phyloP scores from a whole-genome alignment of 2,888 invertebrate species.

The Adineta ricciae region DNA sequence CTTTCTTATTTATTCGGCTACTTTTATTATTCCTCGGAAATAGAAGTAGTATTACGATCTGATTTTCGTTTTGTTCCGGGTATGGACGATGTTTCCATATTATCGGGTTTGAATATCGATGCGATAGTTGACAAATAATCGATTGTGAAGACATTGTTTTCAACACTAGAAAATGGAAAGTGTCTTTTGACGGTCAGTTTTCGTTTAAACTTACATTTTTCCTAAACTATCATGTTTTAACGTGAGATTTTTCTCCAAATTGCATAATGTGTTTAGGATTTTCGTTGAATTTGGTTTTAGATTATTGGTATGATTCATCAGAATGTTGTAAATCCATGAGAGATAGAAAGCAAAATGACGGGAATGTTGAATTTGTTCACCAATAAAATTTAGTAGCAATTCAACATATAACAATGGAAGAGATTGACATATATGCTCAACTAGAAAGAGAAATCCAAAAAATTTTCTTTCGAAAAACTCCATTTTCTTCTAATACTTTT shows the following conservation, averaged over 20 bases:
- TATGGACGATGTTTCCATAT: not conserved
- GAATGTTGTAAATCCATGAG: slow-evolving; percentile 62
- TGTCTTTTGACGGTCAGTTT: too few species aligned
- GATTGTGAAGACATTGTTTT: not conserved
- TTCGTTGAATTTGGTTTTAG: slow-evolving; percentile 53
- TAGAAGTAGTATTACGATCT: not conserved
- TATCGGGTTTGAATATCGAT: not conserved
- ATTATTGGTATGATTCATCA: slow-evolving; percentile 58
- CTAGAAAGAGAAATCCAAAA: slow-evolving; percentile 53
- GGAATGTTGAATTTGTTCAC: slow-evolving; percentile 63
- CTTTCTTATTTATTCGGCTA: not conserved
- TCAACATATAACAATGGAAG: slow-evolving; percentile 68
- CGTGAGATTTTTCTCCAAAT: slow-evolving; percentile 66
- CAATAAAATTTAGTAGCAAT: slow-evolving; percentile 63
- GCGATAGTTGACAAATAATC: slow-evolving; percentile 3
- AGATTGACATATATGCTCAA: slow-evolving; percentile 62
- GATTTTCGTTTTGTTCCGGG: not conserved
- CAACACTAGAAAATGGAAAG: slow-evolving; percentile 6
- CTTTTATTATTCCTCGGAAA: slow-evolving; percentile 10
- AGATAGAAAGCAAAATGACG: slow-evolving; percentile 79
- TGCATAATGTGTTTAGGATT: slow-evolving; percentile 61
- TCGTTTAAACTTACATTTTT: slow-evolving; percentile 36
- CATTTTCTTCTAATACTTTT: slow-evolving; percentile 56
- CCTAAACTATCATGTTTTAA: slow-evolving; percentile 65
- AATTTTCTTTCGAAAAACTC: too few species aligned